A percentile compares a stretch with the other conserved stretches of the same genome.
Conservation (phyloP, 1,140 invertebrate genomes). For the Subanguina moxae region DNA sequence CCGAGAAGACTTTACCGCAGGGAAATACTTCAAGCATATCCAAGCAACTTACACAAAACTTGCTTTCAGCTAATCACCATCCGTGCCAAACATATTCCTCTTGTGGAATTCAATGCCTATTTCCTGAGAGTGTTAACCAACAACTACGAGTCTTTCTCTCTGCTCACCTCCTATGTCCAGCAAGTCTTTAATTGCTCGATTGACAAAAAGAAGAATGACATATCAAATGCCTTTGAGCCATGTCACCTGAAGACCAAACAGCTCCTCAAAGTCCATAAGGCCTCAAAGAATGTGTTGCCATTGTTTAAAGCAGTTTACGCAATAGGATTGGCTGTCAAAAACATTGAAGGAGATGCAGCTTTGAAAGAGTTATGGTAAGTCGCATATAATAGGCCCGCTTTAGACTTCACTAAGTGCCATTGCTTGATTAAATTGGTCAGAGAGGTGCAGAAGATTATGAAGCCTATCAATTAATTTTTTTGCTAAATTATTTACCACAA, state of each 20-base stretch:
- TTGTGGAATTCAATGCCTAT: conserved; percentile 50
- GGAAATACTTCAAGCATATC: not conserved
- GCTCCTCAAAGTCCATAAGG: conserved; percentile 1
- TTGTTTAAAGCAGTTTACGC: conserved; percentile 31
- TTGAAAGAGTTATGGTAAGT: conserved; percentile 39
- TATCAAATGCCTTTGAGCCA: not conserved
- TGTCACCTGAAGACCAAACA: conserved; percentile 1
- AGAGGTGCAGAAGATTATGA: too few species aligned
- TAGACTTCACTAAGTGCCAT: too few species aligned
- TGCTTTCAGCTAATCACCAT: conserved; percentile 41
- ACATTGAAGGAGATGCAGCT: conserved; percentile 31
- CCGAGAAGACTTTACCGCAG: too few species aligned
- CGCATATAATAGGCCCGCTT: too few species aligned
- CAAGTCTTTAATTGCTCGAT: conserved; percentile 39
- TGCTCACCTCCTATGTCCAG: conserved; percentile 49
- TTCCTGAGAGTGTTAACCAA: conserved; percentile 51
- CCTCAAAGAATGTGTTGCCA: conserved; percentile 2
- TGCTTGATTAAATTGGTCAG: too few species aligned
- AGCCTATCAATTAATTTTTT: too few species aligned
- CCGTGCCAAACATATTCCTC: conserved; percentile 24
- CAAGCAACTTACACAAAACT: too few species aligned
- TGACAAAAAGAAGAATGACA: not conserved
- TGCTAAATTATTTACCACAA: too few species aligned
- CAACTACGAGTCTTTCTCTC: conserved; percentile 53
- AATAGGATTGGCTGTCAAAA: conserved; percentile 43